Percentiles rank a stretch among this genome's conserved stretches.
Evolutionary conservation across 1,140 invertebrate species (phyloP).

Genomic region (Tetramorium simillimum): DNA sequence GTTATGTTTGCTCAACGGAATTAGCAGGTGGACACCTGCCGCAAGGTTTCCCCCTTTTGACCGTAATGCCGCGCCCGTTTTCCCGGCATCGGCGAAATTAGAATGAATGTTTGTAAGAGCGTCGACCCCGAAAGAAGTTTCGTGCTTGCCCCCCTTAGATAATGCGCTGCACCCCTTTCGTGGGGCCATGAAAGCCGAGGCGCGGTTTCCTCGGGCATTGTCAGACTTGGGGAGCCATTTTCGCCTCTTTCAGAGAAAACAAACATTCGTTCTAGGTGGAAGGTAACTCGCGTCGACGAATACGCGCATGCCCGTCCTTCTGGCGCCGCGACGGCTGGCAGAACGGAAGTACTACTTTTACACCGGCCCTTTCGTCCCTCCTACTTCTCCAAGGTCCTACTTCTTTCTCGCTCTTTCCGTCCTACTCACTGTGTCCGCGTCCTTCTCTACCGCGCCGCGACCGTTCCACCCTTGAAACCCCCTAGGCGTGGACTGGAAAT

Average conservation of each 20-base stretch:
- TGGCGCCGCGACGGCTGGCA: slow-evolving; percentile 77
- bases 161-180: slow-evolving; percentile 20
- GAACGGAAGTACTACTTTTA: slow-evolving; percentile 81
- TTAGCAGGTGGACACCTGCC: slow-evolving; percentile 70
- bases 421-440: slow-evolving; percentile 24
- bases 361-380: slow-evolving; percentile 62
- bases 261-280: slow-evolving; percentile 67
- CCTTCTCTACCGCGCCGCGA: slow-evolving; percentile 40
- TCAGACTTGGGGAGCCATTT: slow-evolving; percentile 69
- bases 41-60: slow-evolving; percentile 16
- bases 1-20: slow-evolving; percentile 64
- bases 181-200: slow-evolving; percentile 27
- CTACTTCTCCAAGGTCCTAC: slow-evolving; percentile 6
- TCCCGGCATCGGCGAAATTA: slow-evolving; percentile 59
- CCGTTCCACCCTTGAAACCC: slow-evolving; percentile 55
- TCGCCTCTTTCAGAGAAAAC: slow-evolving; percentile 74
- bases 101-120: slow-evolving; percentile 70
- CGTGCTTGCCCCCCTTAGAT: slow-evolving; percentile 11
- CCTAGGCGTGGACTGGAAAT: slow-evolving; percentile 70
- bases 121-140: slow-evolving; percentile 54
- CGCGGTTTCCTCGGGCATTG: slow-evolving; percentile 62
- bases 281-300: slow-evolving; percentile 56
- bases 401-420: neutral
- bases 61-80: neutral
- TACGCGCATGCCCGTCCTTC: slow-evolving; percentile 65